Percentiles rank a stretch among this genome's conserved stretches.
phyloP scores from a whole-genome alignment of 2,888 invertebrate species.

The Chalcosyrphus nemorum region DNA sequence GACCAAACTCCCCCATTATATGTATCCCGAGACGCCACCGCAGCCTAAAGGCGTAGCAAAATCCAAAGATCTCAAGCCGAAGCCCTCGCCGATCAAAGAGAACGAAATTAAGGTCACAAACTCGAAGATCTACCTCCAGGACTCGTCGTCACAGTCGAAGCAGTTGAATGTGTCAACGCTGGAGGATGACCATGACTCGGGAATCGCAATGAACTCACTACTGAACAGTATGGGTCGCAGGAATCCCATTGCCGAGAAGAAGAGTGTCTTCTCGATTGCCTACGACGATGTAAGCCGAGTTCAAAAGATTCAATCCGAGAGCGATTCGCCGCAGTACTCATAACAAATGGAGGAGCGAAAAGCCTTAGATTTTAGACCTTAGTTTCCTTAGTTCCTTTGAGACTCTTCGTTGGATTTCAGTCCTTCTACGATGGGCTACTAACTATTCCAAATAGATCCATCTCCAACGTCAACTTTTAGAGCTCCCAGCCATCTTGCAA shows the following conservation, averaged over 20 bases:
- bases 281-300: slow-evolving; percentile 93
- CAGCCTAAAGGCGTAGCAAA: slow-evolving; percentile 67
- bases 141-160: slow-evolving; percentile 78
- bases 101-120: slow-evolving; percentile 81
- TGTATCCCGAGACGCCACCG: slow-evolving; percentile 84
- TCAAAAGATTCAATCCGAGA: slow-evolving; percentile 90
- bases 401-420: background rate
- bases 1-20: slow-evolving; percentile 85
- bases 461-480: too few relatives aligned
- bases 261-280: slow-evolving; percentile 96
- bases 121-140: slow-evolving; percentile 78
- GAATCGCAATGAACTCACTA: slow-evolving; percentile 88
- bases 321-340: slow-evolving; percentile 87
- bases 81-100: slow-evolving; percentile 81
- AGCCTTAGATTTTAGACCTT: background rate
- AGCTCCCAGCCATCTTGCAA: background rate
- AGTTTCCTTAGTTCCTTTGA: background rate
- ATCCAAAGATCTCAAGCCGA: slow-evolving; percentile 76
- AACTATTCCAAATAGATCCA: too few relatives aligned
- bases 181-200: slow-evolving; percentile 89
- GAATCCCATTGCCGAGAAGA: slow-evolving; percentile 91
- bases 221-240: slow-evolving; percentile 85
- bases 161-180: slow-evolving; percentile 85
- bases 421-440: too few relatives aligned
- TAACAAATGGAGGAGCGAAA: slow-evolving; percentile 71